Evolutionary conservation across 2,888 invertebrate species (phyloP), one percentile per base, ranked within the genome.

Genomic region (Cheilosia soror): DNA sequence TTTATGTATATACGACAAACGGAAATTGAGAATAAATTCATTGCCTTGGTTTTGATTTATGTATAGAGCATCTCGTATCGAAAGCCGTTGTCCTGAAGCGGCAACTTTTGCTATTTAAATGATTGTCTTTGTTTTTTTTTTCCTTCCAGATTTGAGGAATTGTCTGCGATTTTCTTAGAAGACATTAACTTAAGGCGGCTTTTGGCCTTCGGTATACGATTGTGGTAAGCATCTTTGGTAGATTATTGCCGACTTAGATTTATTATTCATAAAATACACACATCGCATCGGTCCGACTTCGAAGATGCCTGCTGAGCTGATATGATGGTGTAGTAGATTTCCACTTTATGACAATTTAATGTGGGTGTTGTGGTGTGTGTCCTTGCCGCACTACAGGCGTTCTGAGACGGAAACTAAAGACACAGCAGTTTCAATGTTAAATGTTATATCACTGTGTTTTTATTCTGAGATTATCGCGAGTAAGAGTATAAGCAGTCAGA

Each of bases 191-290:
- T 37, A 37, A 11, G 4, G 11, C 4, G 37, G 37, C 37, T 37
- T 37, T 11, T 9, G 37, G 37, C 37, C 37, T 37, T 37, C 47
- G 11, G n/a, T 44, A 20, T 20, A 47, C 27, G 57, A 40, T 57
- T 37, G 4, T 9, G 33, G 33, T 57, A 57, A 69, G 69, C 31
- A 47, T 25, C 44, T 33, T 51, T 31, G 9, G 31, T 2, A 47
- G 13, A 72, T 51, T 31, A n/a, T 9, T 37, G 9, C 49, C 27
- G 27, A 49, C 47, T 15, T 42, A 42, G 51, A 72, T 72, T 62
- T 72, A 72, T 60, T 72, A 62, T 72, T 72, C 72, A 72, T 72
- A 62, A 53, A 62, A 72, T 40, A 40, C 51, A 15, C 58, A 72
- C 37, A 9, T 37, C 37, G 2, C 37, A 9, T 37, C 37, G 2